Conservation (phyloP, 2,113 vertebrate genomes). For the Dermatemys mawii region DNA sequence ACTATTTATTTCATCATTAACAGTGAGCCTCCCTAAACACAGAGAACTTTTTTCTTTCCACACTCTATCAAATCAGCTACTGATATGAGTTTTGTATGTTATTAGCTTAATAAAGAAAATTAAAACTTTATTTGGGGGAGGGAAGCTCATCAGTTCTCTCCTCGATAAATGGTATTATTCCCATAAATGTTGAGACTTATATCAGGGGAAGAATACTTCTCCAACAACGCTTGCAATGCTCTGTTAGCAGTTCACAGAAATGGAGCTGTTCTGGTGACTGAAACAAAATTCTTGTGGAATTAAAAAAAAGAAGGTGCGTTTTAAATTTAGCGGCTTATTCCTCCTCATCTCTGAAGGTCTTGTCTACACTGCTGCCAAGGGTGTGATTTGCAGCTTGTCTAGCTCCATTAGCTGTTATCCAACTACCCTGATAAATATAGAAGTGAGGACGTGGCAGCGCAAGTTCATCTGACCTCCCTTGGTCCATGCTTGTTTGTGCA, state of each 20-base stretch:
- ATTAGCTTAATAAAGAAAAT: conserved; percentile 28
- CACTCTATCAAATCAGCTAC: background rate
- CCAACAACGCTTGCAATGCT: conserved; percentile 12
- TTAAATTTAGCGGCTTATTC: background rate
- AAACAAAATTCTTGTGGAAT: background rate
- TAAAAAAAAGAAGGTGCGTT: background rate
- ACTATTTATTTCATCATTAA: background rate
- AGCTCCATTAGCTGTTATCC: background rate
- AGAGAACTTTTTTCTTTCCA: background rate
- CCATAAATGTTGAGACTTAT: conserved; percentile 1
- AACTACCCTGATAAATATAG: background rate
- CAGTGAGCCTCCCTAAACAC: background rate
- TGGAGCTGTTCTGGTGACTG: conserved; percentile 1
- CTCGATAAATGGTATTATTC: background rate
- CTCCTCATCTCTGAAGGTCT: background rate
- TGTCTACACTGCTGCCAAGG: background rate
- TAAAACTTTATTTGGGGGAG: conserved; percentile 30
- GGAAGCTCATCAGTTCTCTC: conserved; percentile 24
- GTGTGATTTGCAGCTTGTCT: background rate
- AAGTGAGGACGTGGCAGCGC: background rate
- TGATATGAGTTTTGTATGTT: background rate
- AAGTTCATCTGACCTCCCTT: background rate
- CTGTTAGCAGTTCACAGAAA: background rate
- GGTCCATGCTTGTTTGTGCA: background rate
- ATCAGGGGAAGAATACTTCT: background rate